These are phyloP conservation scores for Drosophila parabipectinata DNA, from an alignment of 1,140 invertebrate genomes.

Conservation along the genomic window DNA sequence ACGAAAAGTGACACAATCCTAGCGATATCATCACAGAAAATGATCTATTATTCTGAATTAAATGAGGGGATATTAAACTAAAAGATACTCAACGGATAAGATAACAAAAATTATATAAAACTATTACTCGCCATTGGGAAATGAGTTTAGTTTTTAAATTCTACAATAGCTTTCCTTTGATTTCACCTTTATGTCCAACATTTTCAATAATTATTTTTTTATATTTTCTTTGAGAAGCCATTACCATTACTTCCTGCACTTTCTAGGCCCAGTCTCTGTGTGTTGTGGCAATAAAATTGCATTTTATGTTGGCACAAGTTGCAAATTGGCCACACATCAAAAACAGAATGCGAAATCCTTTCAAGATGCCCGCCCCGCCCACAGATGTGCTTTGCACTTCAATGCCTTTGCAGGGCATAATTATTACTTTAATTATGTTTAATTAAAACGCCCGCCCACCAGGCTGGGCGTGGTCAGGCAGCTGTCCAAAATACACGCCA, in stretches of 20 bases:
- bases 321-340: constrained; percentile 74
- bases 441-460: constrained; percentile 49
- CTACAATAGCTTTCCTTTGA: constrained; percentile 24
- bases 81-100: background rate
- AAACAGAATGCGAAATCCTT: constrained; percentile 67
- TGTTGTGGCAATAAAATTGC: constrained; percentile 53
- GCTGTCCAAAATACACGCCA: constrained; percentile 52
- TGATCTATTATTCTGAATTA: constrained; percentile 17
- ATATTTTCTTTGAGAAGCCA: background rate
- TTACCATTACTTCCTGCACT: constrained; percentile 20
- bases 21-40: constrained; percentile 13
- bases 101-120: background rate
- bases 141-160: too few species aligned
- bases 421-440: constrained; percentile 76
- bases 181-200: constrained; percentile 5
- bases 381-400: constrained; percentile 18
- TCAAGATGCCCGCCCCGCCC: constrained; percentile 55
- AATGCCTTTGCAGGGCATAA: constrained; percentile 59
- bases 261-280: constrained; percentile 12
- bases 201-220: constrained; percentile 7
- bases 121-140: too few species aligned
- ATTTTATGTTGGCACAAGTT: constrained; percentile 42
- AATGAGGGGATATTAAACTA: constrained; percentile 2
- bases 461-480: constrained; percentile 57
- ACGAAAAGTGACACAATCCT: constrained; percentile 30